Conservation (phyloP, 2,888 invertebrate species). For the Dasypogon diadema region DNA sequence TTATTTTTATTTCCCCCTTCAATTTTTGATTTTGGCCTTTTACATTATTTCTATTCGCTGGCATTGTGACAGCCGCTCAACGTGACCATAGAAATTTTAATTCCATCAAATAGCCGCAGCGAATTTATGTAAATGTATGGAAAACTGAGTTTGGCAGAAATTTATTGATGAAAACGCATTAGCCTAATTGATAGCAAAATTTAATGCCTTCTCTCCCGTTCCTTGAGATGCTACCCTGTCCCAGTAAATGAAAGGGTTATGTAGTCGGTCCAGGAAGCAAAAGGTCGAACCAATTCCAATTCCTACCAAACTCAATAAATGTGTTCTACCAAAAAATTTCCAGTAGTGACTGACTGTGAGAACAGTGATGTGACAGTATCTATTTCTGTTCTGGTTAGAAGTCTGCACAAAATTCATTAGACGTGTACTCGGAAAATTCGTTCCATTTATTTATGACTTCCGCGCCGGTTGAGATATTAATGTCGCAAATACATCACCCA, state of each 20-base stretch:
- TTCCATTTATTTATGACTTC: constrained; percentile 30
- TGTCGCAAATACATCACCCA: constrained; percentile 45
- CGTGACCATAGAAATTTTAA: constrained; percentile 8
- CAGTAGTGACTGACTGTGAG: background rate
- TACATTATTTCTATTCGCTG: constrained; percentile 4
- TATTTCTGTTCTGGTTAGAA: constrained; percentile 21
- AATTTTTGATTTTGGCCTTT: constrained; percentile 32
- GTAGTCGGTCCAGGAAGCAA: background rate
- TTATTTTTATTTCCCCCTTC: constrained; percentile 30
- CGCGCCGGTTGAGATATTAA: constrained; percentile 37
- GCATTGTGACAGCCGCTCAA: background rate
- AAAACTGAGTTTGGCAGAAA: constrained; percentile 30
- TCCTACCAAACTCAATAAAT: background rate
- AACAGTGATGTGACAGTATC: background rate
- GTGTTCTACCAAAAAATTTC: background rate
- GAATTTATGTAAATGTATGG: constrained; percentile 25
- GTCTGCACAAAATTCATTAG: constrained; percentile 34
- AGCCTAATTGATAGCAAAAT: constrained; percentile 29
- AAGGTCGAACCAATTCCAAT: background rate
- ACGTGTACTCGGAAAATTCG: constrained; percentile 29
- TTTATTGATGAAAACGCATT: constrained; percentile 41
- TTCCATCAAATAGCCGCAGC: background rate
- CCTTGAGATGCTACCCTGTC: background rate
- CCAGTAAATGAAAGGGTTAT: background rate
- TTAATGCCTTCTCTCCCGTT: constrained; percentile 4